A percentile compares a stretch with the other conserved stretches of the same genome.
These are phyloP conservation scores for Pteria penguin DNA, from an alignment of 2,888 invertebrate genomes.

Conservation along the genomic window DNA sequence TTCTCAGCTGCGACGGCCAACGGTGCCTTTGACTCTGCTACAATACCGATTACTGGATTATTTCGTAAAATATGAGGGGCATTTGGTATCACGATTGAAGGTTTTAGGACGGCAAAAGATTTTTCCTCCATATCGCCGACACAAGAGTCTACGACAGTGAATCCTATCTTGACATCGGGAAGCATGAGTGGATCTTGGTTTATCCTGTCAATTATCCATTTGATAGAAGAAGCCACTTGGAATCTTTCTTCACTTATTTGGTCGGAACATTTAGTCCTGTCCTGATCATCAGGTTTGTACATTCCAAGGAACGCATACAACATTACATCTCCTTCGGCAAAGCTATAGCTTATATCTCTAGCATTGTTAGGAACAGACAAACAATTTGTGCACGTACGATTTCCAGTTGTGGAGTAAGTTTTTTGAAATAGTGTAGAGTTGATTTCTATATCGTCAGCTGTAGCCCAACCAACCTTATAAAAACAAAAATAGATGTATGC, in stretches of 20 bases:
- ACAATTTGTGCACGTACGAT: too few relatives aligned
- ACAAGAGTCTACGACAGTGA: neutral
- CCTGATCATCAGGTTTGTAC: neutral
- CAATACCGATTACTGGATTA: neutral
- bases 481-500: too few relatives aligned
- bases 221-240: neutral
- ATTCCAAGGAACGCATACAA: slow-evolving; percentile 12
- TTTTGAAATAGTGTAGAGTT: too few relatives aligned
- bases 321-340: slow-evolving; percentile 7
- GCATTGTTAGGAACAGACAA: neutral
- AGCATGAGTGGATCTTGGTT: neutral
- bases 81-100: neutral
- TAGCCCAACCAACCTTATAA: too few relatives aligned
- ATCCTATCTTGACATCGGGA: neutral
- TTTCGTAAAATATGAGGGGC: neutral
- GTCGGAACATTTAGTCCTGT: neutral
- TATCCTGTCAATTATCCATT: slow-evolving; percentile 11
- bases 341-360: neutral
- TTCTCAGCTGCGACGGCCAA: neutral
- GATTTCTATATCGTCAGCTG: too few relatives aligned
- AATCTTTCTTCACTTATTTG: neutral
- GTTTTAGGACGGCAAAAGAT: neutral
- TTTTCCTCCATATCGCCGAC: neutral
- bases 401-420: too few relatives aligned
- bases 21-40: neutral